Evolutionary conservation across 64 coral and sea anemone genomes (phyloP), one percentile per base, ranked within the genome.

Genomic region (Cladopsammia gracilis): DNA sequence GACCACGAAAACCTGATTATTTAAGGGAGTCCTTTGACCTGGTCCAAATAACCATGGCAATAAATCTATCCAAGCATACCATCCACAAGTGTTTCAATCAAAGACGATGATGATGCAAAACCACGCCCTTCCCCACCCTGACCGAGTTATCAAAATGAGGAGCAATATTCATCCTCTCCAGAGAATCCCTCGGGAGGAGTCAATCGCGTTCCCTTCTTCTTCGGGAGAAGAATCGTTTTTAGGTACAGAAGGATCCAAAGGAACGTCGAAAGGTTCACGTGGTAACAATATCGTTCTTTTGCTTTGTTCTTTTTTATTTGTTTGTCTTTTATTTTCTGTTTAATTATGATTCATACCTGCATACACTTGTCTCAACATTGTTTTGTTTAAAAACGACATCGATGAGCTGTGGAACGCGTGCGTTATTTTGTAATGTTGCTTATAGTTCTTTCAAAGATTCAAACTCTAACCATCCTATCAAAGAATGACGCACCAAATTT

Each of bases 1-100:
- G 70, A 42, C 96, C 96, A 48, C 49, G 96, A 70, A 92, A 93
- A 26, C 96, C 96, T 18, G 96, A 98, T 48, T 98, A 98, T 79
- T 70, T 98, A 34, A 87, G 96, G 47, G 96, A 98, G 14, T 98
- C 96, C 13, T 98, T 88, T 71, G 96, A 98, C 68, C 45, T 98
- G 10, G 70, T 88, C 23, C 20, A 90, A 45, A 64, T 98, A 7
- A 49, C 70, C 4, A 88, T 66, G 25, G 25, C 12, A 52, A 86
- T 16, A 23, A 64, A 67, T 20, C 65, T 61, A 86, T 68, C 81
- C 45, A 50, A 79, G 70, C 6, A 12, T 70, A 13, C 62, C 11
- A 14, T 69, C 23, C 59, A 68, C 10, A 10, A 58, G 25, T 68
- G 5, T 57, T 13, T 46, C 81, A 20, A 59, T 25, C 0, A 22